Evolutionary conservation across 2,888 invertebrate species (phyloP).

Genomic region (Cybosia mesomella): DNA sequence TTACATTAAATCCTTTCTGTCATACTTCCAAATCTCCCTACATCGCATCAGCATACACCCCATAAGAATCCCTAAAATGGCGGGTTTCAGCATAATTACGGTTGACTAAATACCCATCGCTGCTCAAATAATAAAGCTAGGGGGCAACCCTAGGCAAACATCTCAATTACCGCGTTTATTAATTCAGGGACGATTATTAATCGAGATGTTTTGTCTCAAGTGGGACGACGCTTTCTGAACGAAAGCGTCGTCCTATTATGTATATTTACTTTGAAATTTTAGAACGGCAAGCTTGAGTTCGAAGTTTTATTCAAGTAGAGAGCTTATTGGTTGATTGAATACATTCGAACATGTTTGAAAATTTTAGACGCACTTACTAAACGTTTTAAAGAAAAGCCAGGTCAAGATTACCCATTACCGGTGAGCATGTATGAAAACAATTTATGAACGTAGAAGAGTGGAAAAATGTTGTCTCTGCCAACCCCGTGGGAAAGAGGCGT

Average conservation of each 20-base stretch:
- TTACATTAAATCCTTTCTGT: conserved; percentile 12
- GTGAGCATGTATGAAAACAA: too few relatives aligned
- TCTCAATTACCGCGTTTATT: conserved; percentile 85
- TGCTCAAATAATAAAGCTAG: conserved; percentile 71
- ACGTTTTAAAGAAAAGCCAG: too few relatives aligned
- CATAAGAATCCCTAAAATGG: conserved; percentile 57
- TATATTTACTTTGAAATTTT: conserved; percentile 29
- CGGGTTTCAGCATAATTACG: conserved; percentile 76
- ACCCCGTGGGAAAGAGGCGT: too few relatives aligned
- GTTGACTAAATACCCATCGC: conserved; percentile 81
- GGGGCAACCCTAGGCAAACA: conserved; percentile 77
- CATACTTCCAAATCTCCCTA: conserved; percentile 1
- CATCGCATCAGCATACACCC: conserved; percentile 32
- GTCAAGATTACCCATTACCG: too few relatives aligned
- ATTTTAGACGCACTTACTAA: too few relatives aligned
- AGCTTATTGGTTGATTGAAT: too few relatives aligned
- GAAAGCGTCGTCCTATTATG: too few relatives aligned
- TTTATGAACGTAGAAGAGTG: too few relatives aligned
- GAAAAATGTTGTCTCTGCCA: too few relatives aligned
- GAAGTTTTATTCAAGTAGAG: not conserved
- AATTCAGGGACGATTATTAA: conserved; percentile 78
- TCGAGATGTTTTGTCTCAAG: conserved; percentile 67
- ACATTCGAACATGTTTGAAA: too few relatives aligned
- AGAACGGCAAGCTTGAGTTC: conserved; percentile 1
- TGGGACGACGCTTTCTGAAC: conserved; percentile 25